These are phyloP conservation scores for Sclerurus mexicanus DNA, from an alignment of 2,113 vertebrate genomes.

Conservation along the genomic window DNA sequence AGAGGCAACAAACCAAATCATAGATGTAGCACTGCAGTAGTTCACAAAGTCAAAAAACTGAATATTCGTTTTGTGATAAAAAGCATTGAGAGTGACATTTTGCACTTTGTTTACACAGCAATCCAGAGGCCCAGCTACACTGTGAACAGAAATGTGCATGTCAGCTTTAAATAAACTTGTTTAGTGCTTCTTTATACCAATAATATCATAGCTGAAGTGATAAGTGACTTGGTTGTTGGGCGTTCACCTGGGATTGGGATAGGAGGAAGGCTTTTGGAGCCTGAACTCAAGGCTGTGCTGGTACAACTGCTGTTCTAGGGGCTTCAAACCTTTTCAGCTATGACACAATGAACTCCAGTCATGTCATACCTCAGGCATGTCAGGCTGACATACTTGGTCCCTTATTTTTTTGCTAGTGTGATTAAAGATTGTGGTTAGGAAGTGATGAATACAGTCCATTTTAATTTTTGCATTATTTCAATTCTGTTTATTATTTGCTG, in stretches of 20 bases:
- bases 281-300: background rate
- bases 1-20: background rate
- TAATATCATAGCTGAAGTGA: background rate
- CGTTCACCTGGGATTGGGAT: background rate
- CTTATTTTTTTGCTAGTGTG: background rate
- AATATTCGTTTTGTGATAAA: background rate
- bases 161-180: background rate
- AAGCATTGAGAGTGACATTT: background rate
- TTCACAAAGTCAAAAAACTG: background rate
- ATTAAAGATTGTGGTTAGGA: background rate
- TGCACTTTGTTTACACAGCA: background rate
- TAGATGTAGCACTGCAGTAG: background rate
- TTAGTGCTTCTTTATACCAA: background rate
- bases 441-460: background rate
- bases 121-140: background rate
- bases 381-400: background rate
- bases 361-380: rapidly evolving
- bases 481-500: conserved; percentile 15
- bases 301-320: background rate
- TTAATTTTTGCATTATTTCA: conserved; percentile 18
- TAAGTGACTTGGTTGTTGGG: background rate
- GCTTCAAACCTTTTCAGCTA: background rate
- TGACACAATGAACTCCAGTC: background rate
- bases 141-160: background rate
- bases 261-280: background rate